A percentile compares a stretch with the other conserved stretches of the same genome.
Evolutionary conservation across 1,140 invertebrate genomes (phyloP).

Genomic region (Globodera rostochiensis): DNA sequence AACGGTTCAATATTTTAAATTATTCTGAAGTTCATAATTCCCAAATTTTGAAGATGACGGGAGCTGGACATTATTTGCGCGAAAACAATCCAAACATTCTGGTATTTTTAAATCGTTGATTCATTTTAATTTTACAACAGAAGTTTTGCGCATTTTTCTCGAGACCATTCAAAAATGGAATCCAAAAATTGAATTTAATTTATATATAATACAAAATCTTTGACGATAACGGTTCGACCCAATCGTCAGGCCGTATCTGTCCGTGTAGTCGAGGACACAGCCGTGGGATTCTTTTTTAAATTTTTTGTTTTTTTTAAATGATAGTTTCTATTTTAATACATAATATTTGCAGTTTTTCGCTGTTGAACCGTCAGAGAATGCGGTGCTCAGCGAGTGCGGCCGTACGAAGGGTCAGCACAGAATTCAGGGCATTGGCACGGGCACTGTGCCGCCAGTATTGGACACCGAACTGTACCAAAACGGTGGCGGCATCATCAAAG

Average conservation of each 20-base stretch:
- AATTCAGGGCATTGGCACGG: constrained; percentile 62
- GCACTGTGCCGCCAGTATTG: constrained; percentile 55
- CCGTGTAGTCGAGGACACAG: no score
- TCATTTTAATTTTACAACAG: no score
- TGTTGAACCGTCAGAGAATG: constrained; percentile 58
- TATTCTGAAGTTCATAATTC: background rate
- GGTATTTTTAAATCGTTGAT: constrained; percentile 21
- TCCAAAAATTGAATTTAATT: no score
- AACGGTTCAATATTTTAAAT: constrained; percentile 28
- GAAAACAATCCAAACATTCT: constrained; percentile 56
- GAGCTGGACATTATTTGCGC: constrained; percentile 52
- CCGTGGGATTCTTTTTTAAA: no score
- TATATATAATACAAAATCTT: no score
- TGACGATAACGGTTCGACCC: no score
- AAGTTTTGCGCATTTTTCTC: no score
- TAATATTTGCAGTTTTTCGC: constrained; percentile 52
- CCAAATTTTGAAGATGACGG: constrained; percentile 52
- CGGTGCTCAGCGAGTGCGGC: constrained; percentile 53
- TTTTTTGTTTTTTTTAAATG: no score
- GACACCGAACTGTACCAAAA: constrained; percentile 54
- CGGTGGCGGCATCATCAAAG: constrained; percentile 38
- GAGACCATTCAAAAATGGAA: no score
- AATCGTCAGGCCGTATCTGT: no score
- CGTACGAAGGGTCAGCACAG: constrained; percentile 56
- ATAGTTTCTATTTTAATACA: no score